Percentiles rank a stretch among this genome's conserved stretches.
phyloP scores from a whole-genome alignment of 1,140 invertebrate genomes.

The Achroia grisella region DNA sequence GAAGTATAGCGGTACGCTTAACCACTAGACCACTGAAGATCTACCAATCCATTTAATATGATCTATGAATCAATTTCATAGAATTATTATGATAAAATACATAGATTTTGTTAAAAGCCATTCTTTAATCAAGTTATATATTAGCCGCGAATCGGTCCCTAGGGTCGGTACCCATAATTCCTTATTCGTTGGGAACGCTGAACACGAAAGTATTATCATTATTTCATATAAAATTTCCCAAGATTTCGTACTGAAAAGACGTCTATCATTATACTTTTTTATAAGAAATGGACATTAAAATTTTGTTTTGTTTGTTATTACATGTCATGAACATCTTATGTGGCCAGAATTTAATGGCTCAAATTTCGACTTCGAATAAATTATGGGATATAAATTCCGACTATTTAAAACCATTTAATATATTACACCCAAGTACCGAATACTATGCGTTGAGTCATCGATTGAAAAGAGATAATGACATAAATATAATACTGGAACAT shows the following conservation, averaged over 20 bases:
- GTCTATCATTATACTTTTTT: constrained; percentile 12
- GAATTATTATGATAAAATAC: constrained; percentile 11
- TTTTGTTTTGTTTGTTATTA: constrained; percentile 20
- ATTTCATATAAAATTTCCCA: constrained; percentile 24
- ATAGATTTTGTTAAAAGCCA: constrained; percentile 43
- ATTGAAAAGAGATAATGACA: constrained; percentile 10
- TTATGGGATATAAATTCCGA: neutral
- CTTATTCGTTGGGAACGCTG: constrained; percentile 17
- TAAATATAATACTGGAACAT: constrained; percentile 10
- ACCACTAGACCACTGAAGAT: constrained; percentile 29
- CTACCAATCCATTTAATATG: constrained; percentile 41
- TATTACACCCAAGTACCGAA: too few relatives aligned
- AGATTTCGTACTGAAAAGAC: constrained; percentile 31
- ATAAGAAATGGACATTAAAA: constrained; percentile 33
- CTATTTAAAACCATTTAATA: neutral
- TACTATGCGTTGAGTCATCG: neutral
- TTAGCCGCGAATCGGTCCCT: constrained; percentile 41
- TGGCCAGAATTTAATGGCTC: constrained; percentile 10
- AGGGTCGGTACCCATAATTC: constrained; percentile 22
- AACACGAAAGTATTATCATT: constrained; percentile 9
- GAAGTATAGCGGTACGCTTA: too few relatives aligned
- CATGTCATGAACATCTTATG: constrained; percentile 29
- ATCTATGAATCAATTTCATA: neutral
- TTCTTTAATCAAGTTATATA: constrained; percentile 65
- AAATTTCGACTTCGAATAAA: constrained; percentile 3